Percentiles rank a stretch among this genome's conserved stretches.
phyloP scores from a whole-genome alignment of 2,113 vertebrate genomes.

The Alouatta palliata region DNA sequence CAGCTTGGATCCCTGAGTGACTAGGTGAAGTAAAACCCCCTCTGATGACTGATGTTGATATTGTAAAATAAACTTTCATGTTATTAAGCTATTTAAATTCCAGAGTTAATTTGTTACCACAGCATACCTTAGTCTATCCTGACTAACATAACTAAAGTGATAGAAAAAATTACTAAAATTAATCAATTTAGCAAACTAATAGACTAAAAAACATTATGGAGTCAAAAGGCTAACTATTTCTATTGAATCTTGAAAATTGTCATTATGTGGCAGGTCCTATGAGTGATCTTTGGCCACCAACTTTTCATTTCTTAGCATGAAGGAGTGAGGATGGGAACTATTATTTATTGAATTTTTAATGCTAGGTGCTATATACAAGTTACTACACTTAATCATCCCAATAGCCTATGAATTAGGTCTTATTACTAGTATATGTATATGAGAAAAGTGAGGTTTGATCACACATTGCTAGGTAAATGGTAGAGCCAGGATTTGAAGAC shows the following conservation, averaged over 20 bases:
- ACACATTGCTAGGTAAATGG: background rate
- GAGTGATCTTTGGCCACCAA: background rate
- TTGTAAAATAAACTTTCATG: background rate
- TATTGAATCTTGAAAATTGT: slow-evolving; percentile 29
- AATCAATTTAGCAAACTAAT: slow-evolving; percentile 73
- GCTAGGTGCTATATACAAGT: background rate
- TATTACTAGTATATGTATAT: background rate
- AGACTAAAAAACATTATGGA: slow-evolving; percentile 63
- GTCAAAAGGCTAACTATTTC: slow-evolving; percentile 76
- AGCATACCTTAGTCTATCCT: background rate
- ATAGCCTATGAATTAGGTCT: background rate
- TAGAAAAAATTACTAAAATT: slow-evolving; percentile 70
- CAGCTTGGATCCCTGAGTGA: background rate
- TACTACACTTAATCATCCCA: background rate
- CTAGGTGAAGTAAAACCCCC: background rate
- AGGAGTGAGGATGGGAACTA: background rate
- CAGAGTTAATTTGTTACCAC: background rate
- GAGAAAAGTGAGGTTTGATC: background rate
- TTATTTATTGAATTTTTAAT: background rate
- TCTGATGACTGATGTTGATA: background rate
- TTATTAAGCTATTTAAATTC: background rate
- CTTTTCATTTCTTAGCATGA: slow-evolving; percentile 18
- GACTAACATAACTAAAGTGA: background rate
- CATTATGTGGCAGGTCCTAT: background rate
- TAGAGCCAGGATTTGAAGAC: background rate